Evolutionary conservation across 2,888 invertebrate genomes (phyloP), one percentile per base, ranked within the genome.

Genomic region (Lamproptera curius): DNA sequence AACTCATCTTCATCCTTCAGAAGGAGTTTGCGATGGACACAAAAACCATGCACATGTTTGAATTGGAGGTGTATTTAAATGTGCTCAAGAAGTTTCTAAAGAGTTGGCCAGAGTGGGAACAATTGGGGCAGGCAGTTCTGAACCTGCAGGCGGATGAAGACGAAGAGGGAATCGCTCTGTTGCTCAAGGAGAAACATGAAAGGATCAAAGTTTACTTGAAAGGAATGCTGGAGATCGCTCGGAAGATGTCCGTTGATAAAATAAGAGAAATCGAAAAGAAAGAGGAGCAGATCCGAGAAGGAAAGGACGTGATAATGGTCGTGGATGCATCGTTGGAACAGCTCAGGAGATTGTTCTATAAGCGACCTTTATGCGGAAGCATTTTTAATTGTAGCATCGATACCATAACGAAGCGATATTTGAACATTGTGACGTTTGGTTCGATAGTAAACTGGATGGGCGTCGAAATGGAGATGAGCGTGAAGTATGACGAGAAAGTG

Each of bases 41-140:
- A 0, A 39, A 54, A 0, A 49, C 55, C 0, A 52, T 72, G 0
- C 78, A 79, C 1, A 67, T 65, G 0, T 42, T 84, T 0, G 77
- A 78, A 59, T 55, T 73, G 0, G 76, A 83, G 1, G 73, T 83
- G 9, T 82, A 79, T 36, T 52, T 85, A 2, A 74, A 70, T 15
- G 62, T 81, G 0, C 64, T 82, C n/a, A 85, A 84, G 44, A 76
- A 73, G 42, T 82, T 65, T 44, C 50, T 85, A 0, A 82, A 81
- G 59, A 71, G 73, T 39, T 85, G 84, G 84, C 81, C 84, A 0
- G 65, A 73, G 8, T 85, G 84, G 84, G 76, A 82, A 14, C 68
- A 68, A 0, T 67, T 84, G n/a, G 80, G 82, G 28, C 53, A 53
- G 1, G 53, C 61, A 0, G 61, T 81, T 0, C 68, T 58, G 17